Conservation (phyloP, 1,140 invertebrate genomes). For the Eupristina koningsbergeri region DNA sequence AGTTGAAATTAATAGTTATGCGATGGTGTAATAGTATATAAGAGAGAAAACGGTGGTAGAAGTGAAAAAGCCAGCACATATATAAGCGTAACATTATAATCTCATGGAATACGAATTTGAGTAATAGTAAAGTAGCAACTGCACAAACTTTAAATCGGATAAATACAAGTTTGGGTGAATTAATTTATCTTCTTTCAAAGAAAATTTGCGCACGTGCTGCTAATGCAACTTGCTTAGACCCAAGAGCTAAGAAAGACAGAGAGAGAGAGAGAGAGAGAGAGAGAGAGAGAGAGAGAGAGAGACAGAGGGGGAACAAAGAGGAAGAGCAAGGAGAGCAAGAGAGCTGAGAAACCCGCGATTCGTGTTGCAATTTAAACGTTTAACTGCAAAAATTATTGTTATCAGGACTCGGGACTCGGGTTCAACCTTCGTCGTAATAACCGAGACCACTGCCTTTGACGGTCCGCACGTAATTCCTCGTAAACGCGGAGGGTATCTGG, state of each 20-base stretch:
- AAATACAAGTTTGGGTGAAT: not conserved
- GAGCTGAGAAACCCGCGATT: constrained; percentile 57
- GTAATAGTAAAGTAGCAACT: not conserved
- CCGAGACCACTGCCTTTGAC: constrained; percentile 58
- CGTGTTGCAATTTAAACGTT: constrained; percentile 67
- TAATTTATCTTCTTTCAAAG: not conserved
- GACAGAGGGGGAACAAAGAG: not conserved
- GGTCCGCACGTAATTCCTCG: constrained; percentile 47
- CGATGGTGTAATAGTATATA: not conserved
- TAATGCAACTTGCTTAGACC: not conserved
- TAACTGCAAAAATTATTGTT: constrained; percentile 69
- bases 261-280: not conserved
- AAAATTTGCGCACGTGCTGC: not conserved
- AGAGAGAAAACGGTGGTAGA: not conserved
- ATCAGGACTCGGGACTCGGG: constrained; percentile 54
- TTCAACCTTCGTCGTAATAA: constrained; percentile 57
- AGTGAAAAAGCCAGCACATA: not conserved
- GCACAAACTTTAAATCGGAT: not conserved
- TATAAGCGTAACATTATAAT: not conserved
- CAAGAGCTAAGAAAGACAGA: not conserved
- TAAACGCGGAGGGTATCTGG: not conserved
- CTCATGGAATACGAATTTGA: not conserved
- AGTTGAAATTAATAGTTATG: not conserved
- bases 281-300: not conserved
- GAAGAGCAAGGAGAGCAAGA: not conserved